phyloP scores from a whole-genome alignment of 2,888 invertebrate genomes.

The Brenthis daphne region DNA sequence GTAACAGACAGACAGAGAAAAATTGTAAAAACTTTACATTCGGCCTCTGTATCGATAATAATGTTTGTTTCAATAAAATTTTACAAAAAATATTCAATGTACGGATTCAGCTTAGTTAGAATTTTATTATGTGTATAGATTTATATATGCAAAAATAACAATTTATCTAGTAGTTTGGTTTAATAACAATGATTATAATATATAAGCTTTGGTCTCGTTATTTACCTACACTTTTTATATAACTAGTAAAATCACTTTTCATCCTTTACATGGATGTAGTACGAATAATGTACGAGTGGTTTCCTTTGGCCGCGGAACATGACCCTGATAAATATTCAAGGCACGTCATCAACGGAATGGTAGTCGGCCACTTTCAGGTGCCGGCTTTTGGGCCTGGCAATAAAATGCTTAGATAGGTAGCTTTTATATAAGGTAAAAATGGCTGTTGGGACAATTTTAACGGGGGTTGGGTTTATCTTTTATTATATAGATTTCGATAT shows the following conservation, averaged over 20 bases:
- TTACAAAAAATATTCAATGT: no score
- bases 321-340: slow-evolving; percentile 26
- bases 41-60: no score
- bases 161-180: no score
- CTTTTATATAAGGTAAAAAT: slow-evolving; percentile 24
- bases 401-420: slow-evolving; percentile 25
- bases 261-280: neutral
- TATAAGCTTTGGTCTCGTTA: no score
- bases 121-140: no score
- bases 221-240: no score
- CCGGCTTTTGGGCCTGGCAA: slow-evolving; percentile 20
- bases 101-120: no score
- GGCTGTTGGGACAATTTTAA: neutral
- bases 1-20: no score
- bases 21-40: no score
- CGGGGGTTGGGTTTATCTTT: neutral
- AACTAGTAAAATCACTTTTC: neutral
- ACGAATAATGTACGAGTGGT: slow-evolving; percentile 12
- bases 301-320: slow-evolving; percentile 9
- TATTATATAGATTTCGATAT: neutral
- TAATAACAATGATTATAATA: no score
- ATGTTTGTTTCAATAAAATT: no score
- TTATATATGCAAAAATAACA: neutral
- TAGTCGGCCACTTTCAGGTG: slow-evolving; percentile 25
- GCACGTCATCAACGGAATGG: slow-evolving; percentile 17